Evolutionary conservation across 2,113 vertebrate species (phyloP).

Genomic region (Polypterus bichir): DNA sequence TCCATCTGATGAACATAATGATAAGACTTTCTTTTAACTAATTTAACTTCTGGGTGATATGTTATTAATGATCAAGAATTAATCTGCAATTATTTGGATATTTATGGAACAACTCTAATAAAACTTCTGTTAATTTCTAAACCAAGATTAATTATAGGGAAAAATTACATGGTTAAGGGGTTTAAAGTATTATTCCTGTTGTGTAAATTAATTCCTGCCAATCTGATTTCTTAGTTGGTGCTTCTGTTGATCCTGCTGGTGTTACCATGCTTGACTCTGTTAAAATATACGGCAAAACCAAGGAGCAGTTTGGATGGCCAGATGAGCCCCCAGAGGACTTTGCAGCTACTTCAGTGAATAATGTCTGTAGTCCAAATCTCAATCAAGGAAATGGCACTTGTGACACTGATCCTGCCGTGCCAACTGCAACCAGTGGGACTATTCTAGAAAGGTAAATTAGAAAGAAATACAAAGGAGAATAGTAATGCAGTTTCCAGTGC

Average conservation of each 20-base stretch:
- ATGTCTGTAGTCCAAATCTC: conserved; percentile 80
- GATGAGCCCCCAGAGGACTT: conserved; percentile 94
- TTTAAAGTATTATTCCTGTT: too few relatives aligned
- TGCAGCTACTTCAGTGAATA: conserved; percentile 83
- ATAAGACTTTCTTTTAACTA: too few relatives aligned
- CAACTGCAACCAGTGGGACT: conserved; percentile 65
- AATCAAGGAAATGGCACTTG: conserved; percentile 73
- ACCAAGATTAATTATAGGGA: too few relatives aligned
- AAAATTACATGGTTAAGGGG: too few relatives aligned
- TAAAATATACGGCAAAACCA: conserved; percentile 97
- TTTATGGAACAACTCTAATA: too few relatives aligned
- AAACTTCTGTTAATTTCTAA: too few relatives aligned
- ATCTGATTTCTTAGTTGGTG: conserved; percentile 59
- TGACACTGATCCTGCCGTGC: conserved; percentile 64
- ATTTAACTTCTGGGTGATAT: too few relatives aligned
- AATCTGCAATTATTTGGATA: too few relatives aligned
- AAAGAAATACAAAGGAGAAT: too few relatives aligned
- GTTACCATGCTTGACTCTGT: conserved; percentile 98
- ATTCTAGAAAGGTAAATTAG: conserved; percentile 81
- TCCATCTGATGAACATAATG: too few relatives aligned
- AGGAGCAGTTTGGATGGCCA: conserved; percentile 97
- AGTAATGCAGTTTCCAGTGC: too few relatives aligned
- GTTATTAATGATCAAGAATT: too few relatives aligned
- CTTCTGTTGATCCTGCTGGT: conserved; percentile 90
- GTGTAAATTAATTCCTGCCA: neutral